Percentiles rank a stretch among this genome's conserved stretches.
Conservation (phyloP, 2,113 vertebrate genomes). For the Gallinago media region DNA sequence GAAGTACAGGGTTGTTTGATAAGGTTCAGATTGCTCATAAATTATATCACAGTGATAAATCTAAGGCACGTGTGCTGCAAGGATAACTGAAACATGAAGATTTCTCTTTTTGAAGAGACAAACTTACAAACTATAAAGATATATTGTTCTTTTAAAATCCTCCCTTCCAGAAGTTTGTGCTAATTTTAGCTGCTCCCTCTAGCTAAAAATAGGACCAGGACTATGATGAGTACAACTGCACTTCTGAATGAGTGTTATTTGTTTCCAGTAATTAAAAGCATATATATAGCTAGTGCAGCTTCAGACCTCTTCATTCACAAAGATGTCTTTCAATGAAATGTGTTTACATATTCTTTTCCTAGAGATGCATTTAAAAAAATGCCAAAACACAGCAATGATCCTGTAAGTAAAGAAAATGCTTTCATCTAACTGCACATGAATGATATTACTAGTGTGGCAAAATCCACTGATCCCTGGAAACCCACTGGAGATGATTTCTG, state of each 20-base stretch:
- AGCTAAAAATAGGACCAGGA: background rate
- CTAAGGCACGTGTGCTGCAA: background rate
- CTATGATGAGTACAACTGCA: background rate
- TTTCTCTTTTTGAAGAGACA: background rate
- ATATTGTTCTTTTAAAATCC: background rate
- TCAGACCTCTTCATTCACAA: background rate
- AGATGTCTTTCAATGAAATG: background rate
- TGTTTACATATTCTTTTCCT: background rate
- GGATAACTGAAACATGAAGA: background rate
- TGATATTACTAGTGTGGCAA: background rate
- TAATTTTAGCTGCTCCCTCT: background rate
- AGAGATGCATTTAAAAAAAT: background rate
- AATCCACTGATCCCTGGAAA: constrained; percentile 26
- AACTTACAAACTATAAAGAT: background rate
- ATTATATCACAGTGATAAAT: background rate
- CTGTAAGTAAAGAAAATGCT: background rate
- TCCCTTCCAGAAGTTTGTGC: background rate
- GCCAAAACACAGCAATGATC: background rate
- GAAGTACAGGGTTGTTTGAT: background rate
- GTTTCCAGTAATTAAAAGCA: background rate
- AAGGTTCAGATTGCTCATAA: background rate
- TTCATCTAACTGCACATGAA: background rate
- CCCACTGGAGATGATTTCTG: background rate
- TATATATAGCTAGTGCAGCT: background rate
- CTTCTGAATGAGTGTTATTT: background rate